Evolutionary conservation across 1,140 invertebrate genomes (phyloP).

Genomic region (Drosophila navojoa): DNA sequence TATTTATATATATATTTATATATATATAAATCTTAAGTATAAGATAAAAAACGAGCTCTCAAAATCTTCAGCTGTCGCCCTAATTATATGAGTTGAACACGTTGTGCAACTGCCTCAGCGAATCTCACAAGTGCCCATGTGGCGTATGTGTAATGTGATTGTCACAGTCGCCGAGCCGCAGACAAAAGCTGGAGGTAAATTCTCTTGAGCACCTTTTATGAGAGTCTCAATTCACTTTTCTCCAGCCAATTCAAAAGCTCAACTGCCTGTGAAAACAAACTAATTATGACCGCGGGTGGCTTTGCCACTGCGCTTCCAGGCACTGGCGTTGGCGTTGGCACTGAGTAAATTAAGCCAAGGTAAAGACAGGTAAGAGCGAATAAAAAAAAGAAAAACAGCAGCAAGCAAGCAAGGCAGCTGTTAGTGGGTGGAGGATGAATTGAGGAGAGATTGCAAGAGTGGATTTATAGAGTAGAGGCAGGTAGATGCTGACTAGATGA

Average conservation of each 20-base stretch:
- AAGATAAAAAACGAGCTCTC: not conserved
- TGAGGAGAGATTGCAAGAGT: conserved; percentile 5
- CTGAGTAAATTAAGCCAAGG: conserved; percentile 72
- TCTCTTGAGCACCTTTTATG: conserved; percentile 60
- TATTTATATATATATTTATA: too few species aligned
- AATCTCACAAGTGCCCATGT: conserved; percentile 2
- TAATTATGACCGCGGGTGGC: conserved; percentile 76
- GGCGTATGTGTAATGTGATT: conserved; percentile 71
- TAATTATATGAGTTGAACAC: conserved; percentile 1
- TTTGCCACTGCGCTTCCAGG: conserved; percentile 29
- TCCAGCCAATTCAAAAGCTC: conserved; percentile 68
- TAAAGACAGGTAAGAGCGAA: conserved; percentile 18
- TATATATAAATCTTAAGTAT: too few species aligned
- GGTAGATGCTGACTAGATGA: not conserved
- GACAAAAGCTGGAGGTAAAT: conserved; percentile 25
- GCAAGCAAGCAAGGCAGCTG: conserved; percentile 25
- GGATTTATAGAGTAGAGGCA: conserved; percentile 6
- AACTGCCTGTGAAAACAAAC: conserved; percentile 80
- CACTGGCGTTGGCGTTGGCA: conserved; percentile 26
- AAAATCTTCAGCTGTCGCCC: not conserved
- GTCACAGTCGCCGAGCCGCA: conserved; percentile 32
- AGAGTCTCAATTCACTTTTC: conserved; percentile 31
- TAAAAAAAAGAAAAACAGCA: conserved; percentile 24
- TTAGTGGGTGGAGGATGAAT: not conserved
- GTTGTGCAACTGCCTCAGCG: not conserved